Conservation (phyloP, 2,888 invertebrate genomes). For the Vanessa cardui region DNA sequence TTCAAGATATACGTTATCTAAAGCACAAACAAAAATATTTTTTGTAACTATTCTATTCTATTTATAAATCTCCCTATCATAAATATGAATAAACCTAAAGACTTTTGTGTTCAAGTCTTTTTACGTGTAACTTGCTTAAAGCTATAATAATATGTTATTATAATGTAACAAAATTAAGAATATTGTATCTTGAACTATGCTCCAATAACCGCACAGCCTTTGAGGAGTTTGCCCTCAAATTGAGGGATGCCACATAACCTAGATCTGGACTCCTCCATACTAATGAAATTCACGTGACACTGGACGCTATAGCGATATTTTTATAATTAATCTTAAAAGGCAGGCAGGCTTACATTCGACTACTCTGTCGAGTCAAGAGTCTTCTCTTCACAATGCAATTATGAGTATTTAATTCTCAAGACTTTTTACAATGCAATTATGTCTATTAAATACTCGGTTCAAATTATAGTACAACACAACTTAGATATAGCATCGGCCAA, state of each 20-base stretch:
- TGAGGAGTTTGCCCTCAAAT: slow-evolving; percentile 14
- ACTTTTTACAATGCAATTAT: no score
- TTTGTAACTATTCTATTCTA: no score
- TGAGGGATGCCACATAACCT: slow-evolving; percentile 19
- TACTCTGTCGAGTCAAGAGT: no score
- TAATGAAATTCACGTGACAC: slow-evolving; percentile 18
- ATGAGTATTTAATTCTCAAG: no score
- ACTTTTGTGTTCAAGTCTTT: no score
- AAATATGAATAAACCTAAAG: no score
- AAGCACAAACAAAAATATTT: background rate
- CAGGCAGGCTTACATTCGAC: background rate
- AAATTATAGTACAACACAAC: no score
- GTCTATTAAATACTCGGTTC: no score
- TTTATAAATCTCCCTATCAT: no score
- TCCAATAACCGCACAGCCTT: slow-evolving; percentile 9
- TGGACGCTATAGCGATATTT: background rate
- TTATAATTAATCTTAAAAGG: background rate
- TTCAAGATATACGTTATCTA: background rate
- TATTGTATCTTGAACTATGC: slow-evolving; percentile 10
- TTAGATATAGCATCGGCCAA: no score
- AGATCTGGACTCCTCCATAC: slow-evolving; percentile 3
- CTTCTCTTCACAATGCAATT: no score
- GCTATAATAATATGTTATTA: background rate
- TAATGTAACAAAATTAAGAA: background rate
- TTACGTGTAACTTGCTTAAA: no score